Percentiles rank a stretch among this genome's conserved stretches.
Conservation (phyloP, 2,888 invertebrate genomes). For the Morinoia aosen region DNA sequence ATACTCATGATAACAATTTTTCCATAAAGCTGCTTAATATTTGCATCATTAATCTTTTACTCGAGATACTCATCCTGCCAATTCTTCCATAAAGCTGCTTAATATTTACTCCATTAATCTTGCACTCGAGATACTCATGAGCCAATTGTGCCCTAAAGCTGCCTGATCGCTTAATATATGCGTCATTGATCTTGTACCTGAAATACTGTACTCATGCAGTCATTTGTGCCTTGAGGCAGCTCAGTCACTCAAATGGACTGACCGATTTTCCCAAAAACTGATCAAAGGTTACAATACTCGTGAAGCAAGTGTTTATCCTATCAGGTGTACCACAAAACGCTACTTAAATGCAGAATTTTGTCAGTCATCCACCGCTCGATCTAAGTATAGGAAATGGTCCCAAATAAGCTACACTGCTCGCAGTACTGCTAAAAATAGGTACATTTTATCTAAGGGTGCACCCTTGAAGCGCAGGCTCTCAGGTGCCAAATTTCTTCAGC, state of each 20-base stretch:
- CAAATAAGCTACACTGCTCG: neutral
- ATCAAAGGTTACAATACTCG: neutral
- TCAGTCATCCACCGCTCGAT: neutral
- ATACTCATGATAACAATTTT: no score
- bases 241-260: neutral
- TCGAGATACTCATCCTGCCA: neutral
- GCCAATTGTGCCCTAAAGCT: no score
- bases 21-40: no score
- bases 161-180: no score
- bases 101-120: neutral
- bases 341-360: neutral
- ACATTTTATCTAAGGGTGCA: neutral
- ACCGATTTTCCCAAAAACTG: no score
- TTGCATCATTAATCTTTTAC: neutral
- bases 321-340: neutral
- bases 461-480: neutral
- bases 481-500: neutral
- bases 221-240: neutral
- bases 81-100: neutral
- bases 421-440: neutral
- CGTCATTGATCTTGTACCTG: neutral
- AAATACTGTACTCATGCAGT: neutral
- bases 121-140: no score
- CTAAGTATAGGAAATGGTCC: neutral
- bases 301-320: neutral